Conservation (phyloP, 2,113 vertebrate species). For the Arizona elegans region DNA sequence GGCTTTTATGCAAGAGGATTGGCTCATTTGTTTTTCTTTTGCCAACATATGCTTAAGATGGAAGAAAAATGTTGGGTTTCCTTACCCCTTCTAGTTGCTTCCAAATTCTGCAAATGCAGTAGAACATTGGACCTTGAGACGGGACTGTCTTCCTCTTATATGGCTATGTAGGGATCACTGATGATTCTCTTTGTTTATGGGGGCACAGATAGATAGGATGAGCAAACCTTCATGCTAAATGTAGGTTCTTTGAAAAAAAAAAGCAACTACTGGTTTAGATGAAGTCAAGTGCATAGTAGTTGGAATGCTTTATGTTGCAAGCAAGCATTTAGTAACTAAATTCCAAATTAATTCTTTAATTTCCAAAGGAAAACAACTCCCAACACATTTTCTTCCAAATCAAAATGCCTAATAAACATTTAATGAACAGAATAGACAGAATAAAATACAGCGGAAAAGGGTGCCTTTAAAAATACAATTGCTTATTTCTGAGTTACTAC, state of each 20-base stretch:
- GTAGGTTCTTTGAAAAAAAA: not conserved
- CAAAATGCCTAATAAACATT: not conserved
- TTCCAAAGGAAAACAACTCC: not conserved
- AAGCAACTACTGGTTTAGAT: not conserved
- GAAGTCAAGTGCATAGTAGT: not conserved
- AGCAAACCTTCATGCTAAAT: not conserved
- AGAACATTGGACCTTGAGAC: not conserved
- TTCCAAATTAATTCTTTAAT: not conserved
- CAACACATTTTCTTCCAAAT: not conserved
- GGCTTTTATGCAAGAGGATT: not conserved
- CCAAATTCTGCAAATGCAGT: not conserved
- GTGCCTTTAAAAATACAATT: not conserved
- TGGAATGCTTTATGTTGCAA: not conserved
- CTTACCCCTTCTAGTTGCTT: not conserved
- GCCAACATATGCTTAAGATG: not conserved
- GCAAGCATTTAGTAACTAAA: not conserved
- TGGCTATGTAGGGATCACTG: not conserved
- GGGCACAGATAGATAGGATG: not conserved
- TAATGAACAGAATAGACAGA: not conserved
- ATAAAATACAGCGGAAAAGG: not conserved
- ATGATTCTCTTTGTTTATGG: not conserved
- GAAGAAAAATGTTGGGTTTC: not conserved
- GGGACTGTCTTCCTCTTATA: not conserved
- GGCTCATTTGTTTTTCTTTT: not conserved
- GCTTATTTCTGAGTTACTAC: not conserved